Evolutionary conservation across 2,888 invertebrate genomes (phyloP).

Genomic region (Euplagia quadripunctaria): DNA sequence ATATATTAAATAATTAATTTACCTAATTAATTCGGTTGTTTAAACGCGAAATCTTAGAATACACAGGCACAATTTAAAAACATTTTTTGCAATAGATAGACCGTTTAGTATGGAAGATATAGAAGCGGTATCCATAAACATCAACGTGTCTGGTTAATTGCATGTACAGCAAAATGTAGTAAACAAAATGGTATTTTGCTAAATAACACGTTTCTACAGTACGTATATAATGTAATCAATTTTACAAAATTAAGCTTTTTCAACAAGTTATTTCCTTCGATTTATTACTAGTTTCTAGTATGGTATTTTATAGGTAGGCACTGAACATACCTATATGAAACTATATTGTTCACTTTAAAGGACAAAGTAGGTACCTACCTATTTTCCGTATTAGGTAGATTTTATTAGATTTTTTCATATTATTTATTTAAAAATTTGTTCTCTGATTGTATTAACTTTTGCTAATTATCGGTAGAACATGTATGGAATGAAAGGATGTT

Average conservation of each 20-base stretch:
- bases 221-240: not conserved
- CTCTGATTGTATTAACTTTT: no score
- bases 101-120: not conserved
- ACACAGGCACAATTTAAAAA: not conserved
- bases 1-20: no score
- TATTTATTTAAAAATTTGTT: no score
- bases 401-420: no score
- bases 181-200: not conserved
- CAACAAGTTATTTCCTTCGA: not conserved
- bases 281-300: not conserved
- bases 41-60: not conserved
- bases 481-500: not conserved
- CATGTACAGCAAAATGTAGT: not conserved
- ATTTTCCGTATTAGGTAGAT: no score
- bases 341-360: no score
- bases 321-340: no score
- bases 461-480: not conserved
- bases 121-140: not conserved
- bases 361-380: no score
- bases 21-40: not conserved
- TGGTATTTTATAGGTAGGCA: no score
- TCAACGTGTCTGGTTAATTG: slow-evolving; percentile 21
- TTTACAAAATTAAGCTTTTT: not conserved
- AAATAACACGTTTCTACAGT: not conserved
- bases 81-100: not conserved